Conservation (phyloP, 64 coral and sea anemone genomes). For the Platygyra sinensis region DNA sequence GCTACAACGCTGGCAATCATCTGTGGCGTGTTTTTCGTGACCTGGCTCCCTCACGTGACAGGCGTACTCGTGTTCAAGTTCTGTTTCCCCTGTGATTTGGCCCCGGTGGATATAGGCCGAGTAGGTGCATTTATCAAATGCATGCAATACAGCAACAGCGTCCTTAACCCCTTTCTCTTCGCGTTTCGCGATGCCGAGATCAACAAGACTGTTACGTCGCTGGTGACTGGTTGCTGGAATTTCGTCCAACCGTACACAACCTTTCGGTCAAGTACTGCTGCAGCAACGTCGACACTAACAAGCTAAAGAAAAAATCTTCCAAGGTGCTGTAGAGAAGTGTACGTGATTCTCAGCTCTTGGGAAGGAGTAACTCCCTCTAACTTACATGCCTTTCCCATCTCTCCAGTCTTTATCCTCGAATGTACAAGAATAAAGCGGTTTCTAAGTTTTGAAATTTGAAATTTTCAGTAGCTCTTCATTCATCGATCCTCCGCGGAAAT, state of each 20-base stretch:
- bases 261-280: neutral
- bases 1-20: conserved; percentile 44
- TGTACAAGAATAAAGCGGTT: too few relatives aligned
- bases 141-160: conserved; percentile 27
- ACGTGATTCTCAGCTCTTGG: neutral
- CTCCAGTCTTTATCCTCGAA: too few relatives aligned
- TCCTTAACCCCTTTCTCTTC: conserved; percentile 23
- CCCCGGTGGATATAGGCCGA: conserved; percentile 21
- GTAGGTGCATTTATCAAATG: conserved; percentile 11
- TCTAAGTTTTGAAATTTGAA: too few relatives aligned
- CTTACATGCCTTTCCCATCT: too few relatives aligned
- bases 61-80: conserved; percentile 45
- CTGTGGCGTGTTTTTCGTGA: conserved; percentile 40
- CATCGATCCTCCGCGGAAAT: too few relatives aligned
- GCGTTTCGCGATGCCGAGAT: conserved; percentile 31
- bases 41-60: conserved; percentile 32
- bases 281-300: neutral
- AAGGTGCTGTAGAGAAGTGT: neutral
- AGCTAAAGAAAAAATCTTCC: neutral
- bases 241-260: neutral
- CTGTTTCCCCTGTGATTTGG: conserved; percentile 31
- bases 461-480: too few relatives aligned
- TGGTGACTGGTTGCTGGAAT: neutral
- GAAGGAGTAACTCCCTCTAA: too few relatives aligned
- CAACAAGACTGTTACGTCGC: neutral